Evolutionary conservation across 2,797 vertebrate genomes (phyloP).

Genomic region (Lophius americanus): DNA sequence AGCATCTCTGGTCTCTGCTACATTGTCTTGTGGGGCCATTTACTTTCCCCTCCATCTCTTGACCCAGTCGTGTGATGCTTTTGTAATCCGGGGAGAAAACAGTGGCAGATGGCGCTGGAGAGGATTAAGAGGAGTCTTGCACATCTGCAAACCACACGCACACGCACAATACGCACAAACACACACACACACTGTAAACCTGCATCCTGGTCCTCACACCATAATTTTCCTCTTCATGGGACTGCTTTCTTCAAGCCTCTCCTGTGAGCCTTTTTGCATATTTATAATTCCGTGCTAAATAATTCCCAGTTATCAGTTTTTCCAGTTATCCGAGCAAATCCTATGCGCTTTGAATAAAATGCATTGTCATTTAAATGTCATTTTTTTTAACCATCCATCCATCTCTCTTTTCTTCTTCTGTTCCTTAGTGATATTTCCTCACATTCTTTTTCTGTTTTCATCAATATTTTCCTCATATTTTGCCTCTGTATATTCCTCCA

Average conservation of each 20-base stretch:
- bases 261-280: too few relatives aligned
- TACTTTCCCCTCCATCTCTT: conserved; percentile 34
- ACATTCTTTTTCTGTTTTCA: conserved; percentile 9
- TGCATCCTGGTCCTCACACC: conserved; percentile 7
- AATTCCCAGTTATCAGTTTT: conserved; percentile 11
- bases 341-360: too few relatives aligned
- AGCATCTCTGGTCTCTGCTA: conserved; percentile 16
- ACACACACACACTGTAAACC: conserved; percentile 4
- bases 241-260: neutral
- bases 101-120: conserved; percentile 68
- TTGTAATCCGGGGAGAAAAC: conserved; percentile 70
- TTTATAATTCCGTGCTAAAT: neutral
- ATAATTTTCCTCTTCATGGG: conserved; percentile 21
- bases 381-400: neutral
- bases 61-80: conserved; percentile 45
- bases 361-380: too few relatives aligned
- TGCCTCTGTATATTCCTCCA: conserved; percentile 10
- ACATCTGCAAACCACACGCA: conserved; percentile 62
- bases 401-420: conserved; percentile 31
- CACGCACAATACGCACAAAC: conserved; percentile 20
- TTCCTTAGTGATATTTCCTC: conserved; percentile 14
- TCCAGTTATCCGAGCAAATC: neutral
- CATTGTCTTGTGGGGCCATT: conserved; percentile 16
- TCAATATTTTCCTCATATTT: neutral
- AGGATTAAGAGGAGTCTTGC: conserved; percentile 62